Base-by-base conservation (phyloP, 2,797 vertebrate species). In the Rhinella marina region DNA sequence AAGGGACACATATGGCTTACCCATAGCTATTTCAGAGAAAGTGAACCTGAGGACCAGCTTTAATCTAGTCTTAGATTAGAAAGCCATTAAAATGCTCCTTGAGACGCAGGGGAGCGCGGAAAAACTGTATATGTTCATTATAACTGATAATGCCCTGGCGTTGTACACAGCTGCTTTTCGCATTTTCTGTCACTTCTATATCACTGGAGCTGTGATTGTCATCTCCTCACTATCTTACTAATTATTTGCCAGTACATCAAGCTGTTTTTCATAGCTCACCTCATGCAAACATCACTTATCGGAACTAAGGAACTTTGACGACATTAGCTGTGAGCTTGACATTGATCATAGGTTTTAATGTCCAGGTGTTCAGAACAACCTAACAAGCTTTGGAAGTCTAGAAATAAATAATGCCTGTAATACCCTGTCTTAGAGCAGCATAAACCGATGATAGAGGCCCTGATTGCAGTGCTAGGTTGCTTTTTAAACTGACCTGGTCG, bases 161-260 rank as follows among this genome's bases (percentile, higher is more conserved):
- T 78, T 82, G 72, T 86, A 86, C 79, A 86, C 84, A 89, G 88
- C 88, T 89, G 88, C 88, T 82, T 86, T 86, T 70, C 79, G 59
- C 59, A 57, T 19, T 86, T 41, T 68, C 66, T 82, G 78, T 88
- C 78, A 88, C 50, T 76, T 86, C 29, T 86, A 48, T 89, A 62
- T 82, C 84, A 82, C 59, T 78, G 72, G 41, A 72, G 73, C 68
- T 57, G 41, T 82, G 83, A 86, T 76, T 86, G 84, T 75, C 78
- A 82, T 89, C 66, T 77, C 16, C 79, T 85, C 52, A 48, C 7
- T 78, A 56, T 27, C 64, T 59, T 76, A 25, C 59, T 89, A 83
- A 89, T 89, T 77, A 86, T 78, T 61, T 68, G 50, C 68, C 57
- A n/a, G 61, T 54, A 78, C 59, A 86, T 86, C 59, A 77, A 52